These are phyloP conservation scores for Sipha flava DNA, from an alignment of 1,140 invertebrate species.

Conservation along the genomic window DNA sequence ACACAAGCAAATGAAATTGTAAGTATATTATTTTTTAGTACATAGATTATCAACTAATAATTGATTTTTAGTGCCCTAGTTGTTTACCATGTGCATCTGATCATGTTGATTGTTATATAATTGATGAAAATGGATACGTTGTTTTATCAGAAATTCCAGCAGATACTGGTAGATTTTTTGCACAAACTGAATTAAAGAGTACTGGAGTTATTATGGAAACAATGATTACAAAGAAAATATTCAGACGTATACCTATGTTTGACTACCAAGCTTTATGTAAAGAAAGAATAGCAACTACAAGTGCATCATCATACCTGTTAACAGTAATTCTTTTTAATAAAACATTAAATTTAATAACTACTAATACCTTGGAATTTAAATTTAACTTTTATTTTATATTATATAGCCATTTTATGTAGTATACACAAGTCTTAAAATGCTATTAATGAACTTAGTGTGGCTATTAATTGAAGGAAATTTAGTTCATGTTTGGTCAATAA, in stretches of 20 bases:
- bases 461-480: conserved; percentile 2
- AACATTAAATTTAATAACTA: background rate
- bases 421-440: background rate
- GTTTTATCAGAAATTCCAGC: conserved; percentile 61
- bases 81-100: conserved; percentile 48
- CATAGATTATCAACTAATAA: conserved; percentile 40
- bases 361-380: background rate
- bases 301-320: conserved; percentile 42
- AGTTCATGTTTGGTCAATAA: conserved; percentile 10
- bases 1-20: conserved; percentile 44
- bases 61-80: conserved; percentile 44
- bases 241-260: conserved; percentile 64
- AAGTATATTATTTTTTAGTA: background rate
- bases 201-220: conserved; percentile 59
- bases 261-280: conserved; percentile 79
- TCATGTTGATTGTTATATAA: conserved; percentile 67
- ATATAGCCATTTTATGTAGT: background rate
- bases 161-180: conserved; percentile 74
- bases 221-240: conserved; percentile 65
- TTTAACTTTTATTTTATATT: background rate
- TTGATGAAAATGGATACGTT: conserved; percentile 86
- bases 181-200: conserved; percentile 58
- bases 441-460: conserved; percentile 4
- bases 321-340: no score
- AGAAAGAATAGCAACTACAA: conserved; percentile 41